These are phyloP conservation scores for Ochropleura plecta DNA, from an alignment of 2,888 invertebrate genomes.

Conservation along the genomic window DNA sequence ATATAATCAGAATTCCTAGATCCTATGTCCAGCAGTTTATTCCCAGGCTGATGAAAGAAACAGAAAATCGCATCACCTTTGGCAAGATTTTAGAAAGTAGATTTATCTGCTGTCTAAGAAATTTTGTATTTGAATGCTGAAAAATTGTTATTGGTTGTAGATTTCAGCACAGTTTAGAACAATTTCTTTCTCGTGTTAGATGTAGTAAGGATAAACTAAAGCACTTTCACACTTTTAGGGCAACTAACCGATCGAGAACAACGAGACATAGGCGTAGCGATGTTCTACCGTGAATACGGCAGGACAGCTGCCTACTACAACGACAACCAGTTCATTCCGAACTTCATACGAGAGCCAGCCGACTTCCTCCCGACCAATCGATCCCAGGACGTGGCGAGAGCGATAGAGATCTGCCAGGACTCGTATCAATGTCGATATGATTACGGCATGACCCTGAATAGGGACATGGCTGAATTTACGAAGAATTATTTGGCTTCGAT, in stretches of 20 bases:
- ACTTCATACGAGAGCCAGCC: conserved; percentile 92
- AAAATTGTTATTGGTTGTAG: neutral
- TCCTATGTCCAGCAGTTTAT: neutral
- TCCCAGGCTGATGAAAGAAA: neutral
- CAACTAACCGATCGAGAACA: conserved; percentile 95
- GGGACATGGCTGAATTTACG: conserved; percentile 96
- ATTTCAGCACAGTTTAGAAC: neutral
- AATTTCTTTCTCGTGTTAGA: neutral
- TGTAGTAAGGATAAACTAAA: neutral
- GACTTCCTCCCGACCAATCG: conserved; percentile 94
- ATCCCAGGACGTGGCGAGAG: conserved; percentile 91
- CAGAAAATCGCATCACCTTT: neutral
- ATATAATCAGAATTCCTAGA: too few species aligned
- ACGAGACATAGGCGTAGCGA: conserved; percentile 92
- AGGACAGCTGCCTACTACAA: conserved; percentile 95
- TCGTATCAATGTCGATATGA: conserved; percentile 97
- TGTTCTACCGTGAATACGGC: conserved; percentile 95
- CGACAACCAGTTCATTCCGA: conserved; percentile 94
- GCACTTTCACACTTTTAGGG: conserved; percentile 86
- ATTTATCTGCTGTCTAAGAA: neutral
- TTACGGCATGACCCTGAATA: conserved; percentile 95
- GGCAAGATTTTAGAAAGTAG: neutral
- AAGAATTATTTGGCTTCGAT: conserved; percentile 94
- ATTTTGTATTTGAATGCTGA: neutral
- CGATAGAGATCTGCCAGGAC: conserved; percentile 94